Evolutionary conservation across 2,113 vertebrate genomes (phyloP), one percentile per base, ranked within the genome.

Genomic region (Mola mola): DNA sequence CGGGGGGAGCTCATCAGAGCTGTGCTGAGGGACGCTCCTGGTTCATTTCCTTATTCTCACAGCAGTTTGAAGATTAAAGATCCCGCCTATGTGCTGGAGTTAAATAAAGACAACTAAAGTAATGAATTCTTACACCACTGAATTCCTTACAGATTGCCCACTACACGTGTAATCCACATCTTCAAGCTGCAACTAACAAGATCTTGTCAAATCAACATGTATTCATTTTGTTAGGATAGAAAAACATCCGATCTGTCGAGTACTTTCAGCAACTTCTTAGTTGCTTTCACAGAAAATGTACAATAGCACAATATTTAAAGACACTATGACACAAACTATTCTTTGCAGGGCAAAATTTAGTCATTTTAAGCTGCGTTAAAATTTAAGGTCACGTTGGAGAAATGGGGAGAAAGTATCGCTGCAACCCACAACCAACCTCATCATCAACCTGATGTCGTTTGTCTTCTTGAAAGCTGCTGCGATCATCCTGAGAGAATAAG

Each of bases 31-130:
- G 34, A 61, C 2, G 22, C 37, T 24, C 8, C 6, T 25, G 10
- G 43, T 55, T 67, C 64, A 62, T 66, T 52, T 60, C 29, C 44
- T 33, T 55, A 58, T 42, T 66, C 59, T 63, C 48, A 11, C 9
- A 8, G 49, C 25, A 47, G 50, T 47, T 26, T 22, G 1, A 12
- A 41, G 28, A 57, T 56, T 60, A 61, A 71, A 43, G n/a, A n/a
- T 50, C 51, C 8, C n/a, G 26, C 15, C 28, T 2, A 4, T 60
- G 41, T 55, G 37, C 19, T 58, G 33, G 13, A 40, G 51, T 47
- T 21, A 71, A 43, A 69, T 16, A 49, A 15, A 33, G 26, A 61
- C 33, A 51, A 8, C n/a, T 48, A 25, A 1, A n/a, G 37, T 28
- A 26, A 40, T 56, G 11, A 34, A 36, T 33, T 13, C 22, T 31